Evolutionary conservation across 2,888 invertebrate genomes (phyloP).

Genomic region (Apocheima hispidaria): DNA sequence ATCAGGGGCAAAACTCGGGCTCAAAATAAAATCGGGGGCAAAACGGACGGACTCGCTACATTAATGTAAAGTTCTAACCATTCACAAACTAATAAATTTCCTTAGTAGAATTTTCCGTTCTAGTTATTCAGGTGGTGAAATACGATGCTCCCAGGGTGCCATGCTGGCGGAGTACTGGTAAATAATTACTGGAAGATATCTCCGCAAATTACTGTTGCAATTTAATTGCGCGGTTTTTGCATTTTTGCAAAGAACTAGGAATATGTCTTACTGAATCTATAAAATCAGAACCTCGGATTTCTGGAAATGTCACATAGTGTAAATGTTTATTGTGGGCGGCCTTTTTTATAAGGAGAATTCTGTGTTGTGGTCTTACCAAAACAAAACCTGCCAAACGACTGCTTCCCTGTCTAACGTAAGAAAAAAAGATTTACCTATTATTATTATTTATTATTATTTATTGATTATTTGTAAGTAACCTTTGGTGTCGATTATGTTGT

Average conservation of each 20-base stretch:
- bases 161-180: conserved; percentile 13
- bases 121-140: conserved; percentile 32
- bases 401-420: too few species aligned
- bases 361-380: too few species aligned
- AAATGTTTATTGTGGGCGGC: too few species aligned
- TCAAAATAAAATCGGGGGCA: too few species aligned
- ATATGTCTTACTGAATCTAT: background rate
- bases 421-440: too few species aligned
- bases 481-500: too few species aligned
- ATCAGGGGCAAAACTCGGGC: too few species aligned
- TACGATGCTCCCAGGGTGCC: conserved; percentile 27
- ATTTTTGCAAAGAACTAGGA: background rate
- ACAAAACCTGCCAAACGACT: too few species aligned
- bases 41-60: too few species aligned
- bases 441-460: too few species aligned
- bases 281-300: background rate
- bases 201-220: conserved; percentile 12
- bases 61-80: conserved; percentile 6
- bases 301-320: background rate
- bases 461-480: too few species aligned
- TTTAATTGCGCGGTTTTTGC: conserved; percentile 10
- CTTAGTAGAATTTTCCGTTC: conserved; percentile 28
- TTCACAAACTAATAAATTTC: conserved; percentile 32
- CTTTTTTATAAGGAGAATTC: too few species aligned
- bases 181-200: conserved; percentile 31